Evolutionary conservation across 2,113 vertebrate genomes (phyloP).

Genomic region (Mungos mungo): DNA sequence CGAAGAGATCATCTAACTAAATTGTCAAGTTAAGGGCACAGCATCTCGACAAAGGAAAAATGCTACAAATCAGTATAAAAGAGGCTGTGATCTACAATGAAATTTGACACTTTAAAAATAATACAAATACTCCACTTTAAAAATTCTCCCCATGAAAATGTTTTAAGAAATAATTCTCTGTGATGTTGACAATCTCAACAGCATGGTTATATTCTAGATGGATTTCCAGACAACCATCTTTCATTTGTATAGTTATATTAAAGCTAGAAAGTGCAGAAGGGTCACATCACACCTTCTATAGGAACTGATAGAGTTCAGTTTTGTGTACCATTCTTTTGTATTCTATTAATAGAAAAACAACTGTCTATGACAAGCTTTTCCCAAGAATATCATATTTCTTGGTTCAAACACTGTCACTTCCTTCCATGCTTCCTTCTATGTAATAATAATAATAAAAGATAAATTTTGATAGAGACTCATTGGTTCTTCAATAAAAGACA

Average conservation of each 20-base stretch:
- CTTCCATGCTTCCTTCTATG: not conserved
- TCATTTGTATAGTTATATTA: not conserved
- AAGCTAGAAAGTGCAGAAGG: not conserved
- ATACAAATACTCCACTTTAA: constrained; percentile 54
- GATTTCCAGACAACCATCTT: not conserved
- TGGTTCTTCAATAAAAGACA: not conserved
- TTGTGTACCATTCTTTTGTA: not conserved
- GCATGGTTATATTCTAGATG: not conserved
- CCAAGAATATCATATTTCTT: not conserved
- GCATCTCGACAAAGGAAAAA: constrained; percentile 64
- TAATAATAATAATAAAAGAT: constrained; percentile 9
- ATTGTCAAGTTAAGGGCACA: constrained; percentile 68
- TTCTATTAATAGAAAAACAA: not conserved
- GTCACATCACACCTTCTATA: not conserved
- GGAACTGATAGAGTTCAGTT: not conserved
- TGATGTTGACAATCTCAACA: not conserved
- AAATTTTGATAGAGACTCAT: not conserved
- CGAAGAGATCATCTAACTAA: constrained; percentile 63
- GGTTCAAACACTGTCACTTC: not conserved
- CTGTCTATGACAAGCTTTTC: not conserved
- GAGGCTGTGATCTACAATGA: constrained; percentile 50
- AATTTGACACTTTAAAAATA: constrained; percentile 68
- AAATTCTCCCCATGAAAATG: constrained; percentile 49
- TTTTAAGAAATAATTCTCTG: not conserved
- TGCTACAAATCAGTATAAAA: constrained; percentile 69